Base-by-base conservation (phyloP, 1,140 invertebrate genomes). In the Panulirus ornatus region DNA sequence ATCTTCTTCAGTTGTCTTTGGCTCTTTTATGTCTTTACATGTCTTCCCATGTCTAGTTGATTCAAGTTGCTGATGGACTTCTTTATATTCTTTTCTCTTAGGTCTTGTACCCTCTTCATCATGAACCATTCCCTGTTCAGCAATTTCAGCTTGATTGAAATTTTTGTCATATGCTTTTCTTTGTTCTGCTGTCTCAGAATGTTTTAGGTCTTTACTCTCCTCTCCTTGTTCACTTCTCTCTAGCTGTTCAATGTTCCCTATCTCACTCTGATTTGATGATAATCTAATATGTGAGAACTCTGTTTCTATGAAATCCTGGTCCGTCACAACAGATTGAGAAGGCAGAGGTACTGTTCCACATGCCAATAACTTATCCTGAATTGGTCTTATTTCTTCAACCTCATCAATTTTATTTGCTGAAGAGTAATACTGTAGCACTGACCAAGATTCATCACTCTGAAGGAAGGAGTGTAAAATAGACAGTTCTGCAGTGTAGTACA, bases 401-500 rank as follows among this genome's bases (percentile, higher is more conserved):
- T 71, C 66, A 38, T 30, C 38, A 14, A 51, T 30, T 2, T 71
- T 5, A 63, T 71, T 71, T 44, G 9, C 38, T 16, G 58, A 27
- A 30, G 58, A 66, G 11, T 30, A 30, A 30, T 11, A 5, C 5
- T 54, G 42, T 0, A 81, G 47, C 14, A 34, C 34, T 54, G 44
- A 51, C 54, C 34, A 71, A 0, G 22, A 70, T 5, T 42, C 40
- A 14, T 84, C 82, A 47, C 8, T n/a, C 8, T 40, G 14, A 11
- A 84, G 38, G 40, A 47, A 30, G 19, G 38, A 14, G 40, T 71
- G 82, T 2, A 84, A 63, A 9, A 84, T 22, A 47, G 82, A 40
- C 27, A 84, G 30, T 71, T 84, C 82, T n/a, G 82, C 63, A 30
- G 58, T 27, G 9, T 84, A 34, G 63, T 84, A 84, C 8, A 71